Base-by-base conservation (phyloP, 2,797 vertebrate species). In the Monodelphis domestica region DNA sequence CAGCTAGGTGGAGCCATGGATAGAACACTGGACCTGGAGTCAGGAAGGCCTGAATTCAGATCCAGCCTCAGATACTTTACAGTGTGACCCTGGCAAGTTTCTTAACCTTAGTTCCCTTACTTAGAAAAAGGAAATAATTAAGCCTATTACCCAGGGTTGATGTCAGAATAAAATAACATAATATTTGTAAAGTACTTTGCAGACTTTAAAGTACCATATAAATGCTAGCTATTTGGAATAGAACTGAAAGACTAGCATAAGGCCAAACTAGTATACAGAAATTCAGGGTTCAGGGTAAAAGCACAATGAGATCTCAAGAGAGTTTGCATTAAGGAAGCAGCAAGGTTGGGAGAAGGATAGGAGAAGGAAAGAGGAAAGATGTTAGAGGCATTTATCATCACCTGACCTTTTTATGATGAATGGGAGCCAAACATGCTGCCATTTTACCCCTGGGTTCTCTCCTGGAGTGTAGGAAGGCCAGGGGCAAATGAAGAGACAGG, bases 391-490 rank as follows among this genome's bases (percentile, higher is more conserved):
- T 54, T 29, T 12, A 2, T 17, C 55, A 53, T 5, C 0, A 53
- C 50, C 95, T 54, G 93, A 93, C 53, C 96, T 97, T 54, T 90
- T 12, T 15, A 51, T 0, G 0, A 88, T n/a, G 55, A 87, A 52
- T 11, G 12, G 55, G 57, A 87, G 29, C 91, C 12, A 87, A 0
- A 0, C 59, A 45, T 29, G 89, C 88, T 96, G 89, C 95, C 95
- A 90, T 52, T 70, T 93, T 90, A 84, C 38, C 95, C 50, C 51
- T 45, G 0, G 70, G 89, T 0, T 9, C 14, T 28, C 54, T 28
- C 90, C 55, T 26, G 30, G 3, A 87, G 95, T 89, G 78, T 84
- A 10, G 52, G 63, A n/a, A 91, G 89, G 89, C 45, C 33, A 54
- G 53, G 0, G 89, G 87, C 24, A 1, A 11, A 53, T 30, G 6